Evolutionary conservation across 2,888 invertebrate species (phyloP).

Genomic region (Eucera pruinosa): DNA sequence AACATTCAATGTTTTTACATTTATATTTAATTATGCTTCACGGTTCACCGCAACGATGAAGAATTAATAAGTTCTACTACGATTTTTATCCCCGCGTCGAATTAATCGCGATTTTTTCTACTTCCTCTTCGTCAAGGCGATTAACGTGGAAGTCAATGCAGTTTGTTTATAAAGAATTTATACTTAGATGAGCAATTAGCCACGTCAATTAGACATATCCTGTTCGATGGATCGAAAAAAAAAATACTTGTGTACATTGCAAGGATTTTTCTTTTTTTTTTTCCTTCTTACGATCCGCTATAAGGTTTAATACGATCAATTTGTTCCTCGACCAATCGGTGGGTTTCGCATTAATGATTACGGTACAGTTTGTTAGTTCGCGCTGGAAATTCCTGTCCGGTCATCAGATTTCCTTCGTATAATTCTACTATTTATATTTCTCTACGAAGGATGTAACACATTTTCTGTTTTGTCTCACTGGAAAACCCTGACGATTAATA

Average conservation of each 20-base stretch:
- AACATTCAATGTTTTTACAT: no score
- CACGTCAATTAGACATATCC: constrained; percentile 12
- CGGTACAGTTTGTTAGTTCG: not conserved
- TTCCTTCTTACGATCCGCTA: not conserved
- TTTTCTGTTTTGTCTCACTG: no score
- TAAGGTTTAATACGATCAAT: not conserved
- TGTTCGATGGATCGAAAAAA: not conserved
- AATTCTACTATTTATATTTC: not conserved
- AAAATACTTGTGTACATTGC: not conserved
- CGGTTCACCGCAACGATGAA: no score
- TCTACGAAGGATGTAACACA: not conserved
- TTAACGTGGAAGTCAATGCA: not conserved
- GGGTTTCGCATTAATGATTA: constrained; percentile 8
- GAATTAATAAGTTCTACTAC: not conserved
- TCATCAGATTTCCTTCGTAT: not conserved
- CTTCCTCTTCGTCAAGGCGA: not conserved
- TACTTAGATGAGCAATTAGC: not conserved
- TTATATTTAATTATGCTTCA: no score
- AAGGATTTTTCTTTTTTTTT: not conserved
- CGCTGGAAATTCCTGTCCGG: constrained; percentile 15
- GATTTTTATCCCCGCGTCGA: not conserved
- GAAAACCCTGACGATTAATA: constrained; percentile 6
- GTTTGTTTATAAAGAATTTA: not conserved
- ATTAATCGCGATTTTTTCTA: not conserved
- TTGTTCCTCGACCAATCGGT: not conserved